These are phyloP conservation scores for Ceratoteleas bidentatus DNA, from an alignment of 1,140 invertebrate genomes.

Conservation along the genomic window DNA sequence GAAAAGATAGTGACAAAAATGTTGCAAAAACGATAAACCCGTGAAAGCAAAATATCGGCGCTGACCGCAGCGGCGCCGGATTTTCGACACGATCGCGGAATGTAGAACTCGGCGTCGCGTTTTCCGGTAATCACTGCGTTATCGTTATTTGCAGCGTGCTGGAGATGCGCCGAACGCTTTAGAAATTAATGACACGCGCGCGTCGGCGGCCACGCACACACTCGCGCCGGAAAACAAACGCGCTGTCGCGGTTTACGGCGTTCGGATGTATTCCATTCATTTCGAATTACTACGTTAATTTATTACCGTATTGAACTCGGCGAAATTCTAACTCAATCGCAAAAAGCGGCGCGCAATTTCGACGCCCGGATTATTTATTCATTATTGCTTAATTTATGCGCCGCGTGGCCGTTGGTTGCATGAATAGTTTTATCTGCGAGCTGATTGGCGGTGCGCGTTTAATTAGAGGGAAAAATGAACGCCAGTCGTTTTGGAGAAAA, in stretches of 20 bases:
- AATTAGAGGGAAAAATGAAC: too few relatives aligned
- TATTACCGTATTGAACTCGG: conserved; percentile 53
- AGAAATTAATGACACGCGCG: conserved; percentile 54
- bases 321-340: conserved; percentile 53
- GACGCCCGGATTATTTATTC: conserved; percentile 27
- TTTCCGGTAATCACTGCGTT: conserved; percentile 62
- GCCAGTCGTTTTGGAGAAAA: too few relatives aligned
- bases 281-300: conserved; percentile 55
- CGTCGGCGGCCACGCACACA: neutral
- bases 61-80: conserved; percentile 18
- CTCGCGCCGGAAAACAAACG: conserved; percentile 35
- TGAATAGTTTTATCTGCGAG: too few relatives aligned
- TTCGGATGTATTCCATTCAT: conserved; percentile 60
- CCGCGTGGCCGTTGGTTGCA: too few relatives aligned
- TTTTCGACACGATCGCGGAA: conserved; percentile 14
- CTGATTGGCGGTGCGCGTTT: too few relatives aligned
- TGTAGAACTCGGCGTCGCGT: conserved; percentile 37
- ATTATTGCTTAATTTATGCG: conserved; percentile 1
- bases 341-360: conserved; percentile 35
- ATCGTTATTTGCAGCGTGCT: conserved; percentile 54
- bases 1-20: too few relatives aligned
- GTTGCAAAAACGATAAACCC: too few relatives aligned
- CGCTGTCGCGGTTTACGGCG: conserved; percentile 43
- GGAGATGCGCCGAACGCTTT: conserved; percentile 58
- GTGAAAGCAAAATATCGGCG: too few relatives aligned